These are phyloP conservation scores for Tyrannus savana DNA, from an alignment of 2,113 vertebrate genomes.

Conservation along the genomic window DNA sequence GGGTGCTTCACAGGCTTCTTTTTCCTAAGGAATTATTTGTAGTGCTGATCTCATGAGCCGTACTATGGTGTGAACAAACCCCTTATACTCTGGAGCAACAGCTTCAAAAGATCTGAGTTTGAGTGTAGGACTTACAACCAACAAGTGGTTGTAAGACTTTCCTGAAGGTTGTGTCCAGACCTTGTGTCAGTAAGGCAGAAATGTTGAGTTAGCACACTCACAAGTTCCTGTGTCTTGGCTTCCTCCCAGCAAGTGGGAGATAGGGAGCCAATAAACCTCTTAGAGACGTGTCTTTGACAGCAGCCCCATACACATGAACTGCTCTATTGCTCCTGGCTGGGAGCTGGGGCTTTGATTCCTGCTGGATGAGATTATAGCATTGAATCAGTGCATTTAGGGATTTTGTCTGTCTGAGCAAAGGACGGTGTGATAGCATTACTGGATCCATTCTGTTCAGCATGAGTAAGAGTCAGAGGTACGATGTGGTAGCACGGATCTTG, in stretches of 20 bases:
- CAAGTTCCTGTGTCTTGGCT: background rate
- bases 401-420: background rate
- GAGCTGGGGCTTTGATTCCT: background rate
- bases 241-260: background rate
- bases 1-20: background rate
- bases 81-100: background rate
- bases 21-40: background rate
- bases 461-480: background rate
- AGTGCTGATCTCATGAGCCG: background rate
- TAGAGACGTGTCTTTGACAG: background rate
- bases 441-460: background rate
- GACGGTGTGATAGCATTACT: background rate
- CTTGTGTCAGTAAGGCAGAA: background rate
- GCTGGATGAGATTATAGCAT: background rate
- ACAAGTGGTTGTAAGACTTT: background rate
- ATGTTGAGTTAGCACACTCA: background rate
- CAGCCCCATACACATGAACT: background rate
- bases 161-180: background rate
- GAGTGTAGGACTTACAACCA: background rate
- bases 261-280: background rate
- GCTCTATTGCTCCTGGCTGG: background rate
- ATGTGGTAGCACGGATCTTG: background rate
- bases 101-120: background rate
- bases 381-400: background rate
- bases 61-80: background rate